phyloP scores from a whole-genome alignment of 2,113 vertebrate genomes.

The Embiotoca jacksoni region DNA sequence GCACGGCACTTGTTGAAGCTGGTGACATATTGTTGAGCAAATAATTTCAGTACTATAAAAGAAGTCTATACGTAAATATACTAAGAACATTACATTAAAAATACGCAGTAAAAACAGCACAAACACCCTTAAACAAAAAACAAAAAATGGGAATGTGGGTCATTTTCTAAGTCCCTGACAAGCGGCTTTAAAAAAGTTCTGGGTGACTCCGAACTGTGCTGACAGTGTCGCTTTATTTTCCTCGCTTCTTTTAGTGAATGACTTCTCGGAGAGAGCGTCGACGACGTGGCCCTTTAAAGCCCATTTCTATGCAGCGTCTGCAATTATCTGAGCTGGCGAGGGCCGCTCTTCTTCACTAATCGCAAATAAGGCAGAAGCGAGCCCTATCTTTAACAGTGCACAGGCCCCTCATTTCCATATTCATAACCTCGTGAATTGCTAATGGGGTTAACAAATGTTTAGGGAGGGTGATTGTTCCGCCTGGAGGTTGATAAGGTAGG shows the following conservation, averaged over 20 bases:
- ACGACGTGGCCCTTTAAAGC: constrained; percentile 87
- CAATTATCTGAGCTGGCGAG: constrained; percentile 89
- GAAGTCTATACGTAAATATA: background rate
- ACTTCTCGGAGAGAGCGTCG: constrained; percentile 64
- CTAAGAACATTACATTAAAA: too few relatives aligned
- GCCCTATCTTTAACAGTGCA: constrained; percentile 87
- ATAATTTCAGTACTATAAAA: background rate
- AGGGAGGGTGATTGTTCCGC: constrained; percentile 77
- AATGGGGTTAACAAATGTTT: constrained; percentile 92
- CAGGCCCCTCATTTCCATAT: constrained; percentile 90
- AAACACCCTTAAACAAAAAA: too few relatives aligned
- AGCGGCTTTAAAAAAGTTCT: constrained; percentile 46
- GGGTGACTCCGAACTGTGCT: constrained; percentile 74
- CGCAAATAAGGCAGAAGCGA: constrained; percentile 88
- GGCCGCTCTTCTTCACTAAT: constrained; percentile 88
- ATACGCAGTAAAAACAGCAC: too few relatives aligned
- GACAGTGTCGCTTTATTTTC: constrained; percentile 84
- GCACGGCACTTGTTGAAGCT: background rate
- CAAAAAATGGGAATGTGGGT: too few relatives aligned
- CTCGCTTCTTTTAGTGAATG: constrained; percentile 81
- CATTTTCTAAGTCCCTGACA: background rate
- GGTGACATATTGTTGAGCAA: background rate
- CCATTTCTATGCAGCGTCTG: constrained; percentile 90
- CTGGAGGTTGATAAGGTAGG: constrained; percentile 54
- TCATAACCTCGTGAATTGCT: constrained; percentile 89